phyloP scores from a whole-genome alignment of 2,113 vertebrate species.

The Amazona vittata region DNA sequence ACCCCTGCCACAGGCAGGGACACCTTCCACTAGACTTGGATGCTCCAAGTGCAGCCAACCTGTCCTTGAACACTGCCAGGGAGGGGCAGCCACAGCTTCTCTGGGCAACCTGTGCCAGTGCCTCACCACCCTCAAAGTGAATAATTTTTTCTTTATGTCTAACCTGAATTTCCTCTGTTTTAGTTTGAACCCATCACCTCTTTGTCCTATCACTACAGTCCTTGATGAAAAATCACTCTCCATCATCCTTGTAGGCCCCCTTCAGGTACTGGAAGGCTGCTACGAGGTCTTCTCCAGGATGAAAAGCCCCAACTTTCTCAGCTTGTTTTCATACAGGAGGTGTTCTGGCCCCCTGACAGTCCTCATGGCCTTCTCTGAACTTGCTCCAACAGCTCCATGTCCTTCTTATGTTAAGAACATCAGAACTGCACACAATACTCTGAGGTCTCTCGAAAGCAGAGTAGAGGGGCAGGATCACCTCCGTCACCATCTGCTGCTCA shows the following conservation, averaged over 20 bases:
- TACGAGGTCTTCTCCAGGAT: not conserved
- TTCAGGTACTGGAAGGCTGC: not conserved
- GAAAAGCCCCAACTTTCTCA: not conserved
- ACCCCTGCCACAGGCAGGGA: not conserved
- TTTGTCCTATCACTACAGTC: not conserved
- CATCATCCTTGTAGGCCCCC: not conserved
- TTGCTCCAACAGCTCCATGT: not conserved
- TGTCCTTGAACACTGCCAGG: not conserved
- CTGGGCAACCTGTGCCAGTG: not conserved
- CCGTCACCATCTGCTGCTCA: not conserved
- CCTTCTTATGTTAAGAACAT: not conserved
- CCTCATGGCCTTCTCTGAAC: not conserved
- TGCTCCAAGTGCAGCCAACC: not conserved
- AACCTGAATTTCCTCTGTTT: not conserved
- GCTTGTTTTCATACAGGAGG: not conserved
- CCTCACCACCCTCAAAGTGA: not conserved
- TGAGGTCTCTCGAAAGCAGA: not conserved
- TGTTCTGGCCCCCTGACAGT: not conserved
- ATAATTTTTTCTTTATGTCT: not conserved
- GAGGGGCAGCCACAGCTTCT: not conserved
- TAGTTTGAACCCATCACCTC: not conserved
- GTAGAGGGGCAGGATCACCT: not conserved
- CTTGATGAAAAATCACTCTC: not conserved
- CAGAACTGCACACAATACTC: not conserved
- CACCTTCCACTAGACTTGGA: not conserved